Conservation (phyloP, 2,888 invertebrate genomes). For the Epinotia brunnichana region DNA sequence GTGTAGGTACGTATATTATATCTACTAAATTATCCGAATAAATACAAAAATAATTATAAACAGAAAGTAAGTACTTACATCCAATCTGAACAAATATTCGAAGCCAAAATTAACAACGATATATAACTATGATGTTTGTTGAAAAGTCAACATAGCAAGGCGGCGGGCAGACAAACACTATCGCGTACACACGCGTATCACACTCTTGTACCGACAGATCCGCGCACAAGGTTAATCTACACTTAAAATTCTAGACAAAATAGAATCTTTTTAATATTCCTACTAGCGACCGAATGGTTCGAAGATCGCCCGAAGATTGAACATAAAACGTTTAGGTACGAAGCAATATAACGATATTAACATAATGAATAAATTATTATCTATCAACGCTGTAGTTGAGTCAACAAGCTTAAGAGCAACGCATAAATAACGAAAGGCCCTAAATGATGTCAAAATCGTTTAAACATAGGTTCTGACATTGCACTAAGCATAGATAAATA, state of each 20-base stretch:
- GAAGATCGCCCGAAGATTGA: constrained; percentile 59
- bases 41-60: not conserved
- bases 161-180: constrained; percentile 67
- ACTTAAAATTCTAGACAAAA: constrained; percentile 36
- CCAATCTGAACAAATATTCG: not conserved
- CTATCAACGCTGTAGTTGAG: constrained; percentile 26
- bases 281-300: constrained; percentile 52
- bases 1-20: not conserved
- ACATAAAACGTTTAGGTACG: constrained; percentile 51
- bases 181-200: constrained; percentile 59
- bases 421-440: constrained; percentile 9
- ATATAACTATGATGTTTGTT: constrained; percentile 44
- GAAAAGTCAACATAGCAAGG: constrained; percentile 59
- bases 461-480: not conserved
- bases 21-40: not conserved
- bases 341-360: constrained; percentile 56
- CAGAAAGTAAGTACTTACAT: constrained; percentile 9
- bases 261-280: not conserved
- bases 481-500: not conserved
- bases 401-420: constrained; percentile 29
- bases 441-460: constrained; percentile 10
- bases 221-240: constrained; percentile 47
- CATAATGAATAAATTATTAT: constrained; percentile 63
- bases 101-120: constrained; percentile 1
- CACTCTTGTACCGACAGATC: constrained; percentile 49